These are phyloP conservation scores for Diarsia brunnea DNA, from an alignment of 2,888 invertebrate species.

Conservation along the genomic window DNA sequence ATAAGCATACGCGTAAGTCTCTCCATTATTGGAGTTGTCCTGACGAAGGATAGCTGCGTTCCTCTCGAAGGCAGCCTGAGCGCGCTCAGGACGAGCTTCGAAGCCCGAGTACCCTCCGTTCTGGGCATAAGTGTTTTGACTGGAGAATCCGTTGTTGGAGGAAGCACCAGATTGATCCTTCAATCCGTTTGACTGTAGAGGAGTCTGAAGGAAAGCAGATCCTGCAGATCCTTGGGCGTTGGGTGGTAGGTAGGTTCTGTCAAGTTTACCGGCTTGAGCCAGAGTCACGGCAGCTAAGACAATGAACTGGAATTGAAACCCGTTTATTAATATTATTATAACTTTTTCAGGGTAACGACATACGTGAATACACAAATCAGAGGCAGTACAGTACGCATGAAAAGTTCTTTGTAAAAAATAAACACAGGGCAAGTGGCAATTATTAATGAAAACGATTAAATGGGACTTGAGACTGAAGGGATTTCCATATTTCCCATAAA, in stretches of 20 bases:
- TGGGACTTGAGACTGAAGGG: too few species aligned
- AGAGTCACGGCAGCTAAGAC: slow-evolving; percentile 76
- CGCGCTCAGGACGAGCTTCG: slow-evolving; percentile 76
- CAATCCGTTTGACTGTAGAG: slow-evolving; percentile 53
- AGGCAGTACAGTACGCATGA: too few species aligned
- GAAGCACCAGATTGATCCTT: slow-evolving; percentile 55
- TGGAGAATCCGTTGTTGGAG: slow-evolving; percentile 43
- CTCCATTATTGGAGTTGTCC: slow-evolving; percentile 83
- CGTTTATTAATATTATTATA: too few species aligned
- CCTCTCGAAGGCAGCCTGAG: slow-evolving; percentile 83
- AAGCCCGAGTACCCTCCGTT: slow-evolving; percentile 49
- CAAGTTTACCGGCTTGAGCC: slow-evolving; percentile 81
- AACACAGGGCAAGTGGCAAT: too few species aligned
- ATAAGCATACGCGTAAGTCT: slow-evolving; percentile 82
- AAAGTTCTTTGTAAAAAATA: too few species aligned
- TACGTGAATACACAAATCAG: too few species aligned
- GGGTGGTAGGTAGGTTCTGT: slow-evolving; percentile 84
- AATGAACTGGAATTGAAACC: slow-evolving; percentile 84
- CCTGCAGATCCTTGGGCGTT: slow-evolving; percentile 66
- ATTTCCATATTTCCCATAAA: too few species aligned
- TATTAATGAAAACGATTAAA: too few species aligned
- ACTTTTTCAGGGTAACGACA: too few species aligned
- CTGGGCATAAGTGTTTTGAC: slow-evolving; percentile 18
- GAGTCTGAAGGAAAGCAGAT: slow-evolving; percentile 56
- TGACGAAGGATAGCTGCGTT: slow-evolving; percentile 85